Conservation (phyloP, 2,113 vertebrate species). For the Ascaphus truei region DNA sequence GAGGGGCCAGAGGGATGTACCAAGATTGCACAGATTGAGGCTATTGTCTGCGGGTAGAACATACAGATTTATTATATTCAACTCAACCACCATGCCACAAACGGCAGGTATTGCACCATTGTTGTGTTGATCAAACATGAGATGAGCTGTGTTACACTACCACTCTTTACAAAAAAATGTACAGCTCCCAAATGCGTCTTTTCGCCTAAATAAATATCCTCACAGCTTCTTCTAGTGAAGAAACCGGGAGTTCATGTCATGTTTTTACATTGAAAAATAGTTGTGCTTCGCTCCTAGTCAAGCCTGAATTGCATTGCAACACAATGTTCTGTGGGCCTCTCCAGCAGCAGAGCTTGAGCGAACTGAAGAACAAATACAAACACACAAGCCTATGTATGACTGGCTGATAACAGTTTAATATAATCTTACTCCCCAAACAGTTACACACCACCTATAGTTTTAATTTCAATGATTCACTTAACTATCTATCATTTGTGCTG, state of each 20-base stretch:
- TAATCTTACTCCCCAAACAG: no score
- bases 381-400: no score
- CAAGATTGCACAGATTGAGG: constrained; percentile 18
- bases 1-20: constrained; percentile 6
- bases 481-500: no score
- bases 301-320: no score
- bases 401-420: no score
- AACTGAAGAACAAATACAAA: no score
- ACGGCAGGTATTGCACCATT: constrained; percentile 9
- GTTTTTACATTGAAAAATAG: no score
- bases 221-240: no score
- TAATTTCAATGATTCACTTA: no score
- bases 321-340: neutral
- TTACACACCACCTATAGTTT: no score
- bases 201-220: neutral
- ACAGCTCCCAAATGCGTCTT: neutral
- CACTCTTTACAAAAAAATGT: constrained; percentile 2
- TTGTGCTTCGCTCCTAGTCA: neutral
- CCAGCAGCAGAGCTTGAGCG: no score
- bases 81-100: constrained; percentile 14
- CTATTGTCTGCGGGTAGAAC: neutral
- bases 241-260: neutral
- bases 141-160: neutral
- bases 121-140: neutral
- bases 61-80: constrained; percentile 9